These are phyloP conservation scores for Hydrozoanthus tunicans DNA, from an alignment of 64 coral and sea anemone species.

Conservation along the genomic window DNA sequence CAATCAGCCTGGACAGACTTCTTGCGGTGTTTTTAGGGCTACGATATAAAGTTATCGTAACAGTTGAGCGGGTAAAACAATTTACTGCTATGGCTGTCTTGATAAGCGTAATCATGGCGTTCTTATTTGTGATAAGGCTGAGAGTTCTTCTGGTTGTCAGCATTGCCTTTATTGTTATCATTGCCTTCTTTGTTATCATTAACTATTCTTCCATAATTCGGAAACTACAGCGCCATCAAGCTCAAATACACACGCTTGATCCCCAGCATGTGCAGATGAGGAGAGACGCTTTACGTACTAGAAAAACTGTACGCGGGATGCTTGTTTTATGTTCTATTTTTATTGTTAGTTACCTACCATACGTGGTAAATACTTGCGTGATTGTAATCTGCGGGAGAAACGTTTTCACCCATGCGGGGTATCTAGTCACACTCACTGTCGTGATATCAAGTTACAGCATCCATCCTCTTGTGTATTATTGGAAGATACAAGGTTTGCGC, in stretches of 20 bases:
- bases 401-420: neutral
- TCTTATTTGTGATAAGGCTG: neutral
- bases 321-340: neutral
- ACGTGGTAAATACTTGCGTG: neutral
- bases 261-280: neutral
- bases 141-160: conserved; percentile 5
- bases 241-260: neutral
- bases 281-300: neutral
- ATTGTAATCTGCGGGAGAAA: neutral
- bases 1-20: conserved; percentile 14
- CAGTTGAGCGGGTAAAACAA: neutral
- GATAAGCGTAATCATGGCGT: conserved; percentile 22
- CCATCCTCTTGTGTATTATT: neutral
- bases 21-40: conserved; percentile 8
- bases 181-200: neutral
- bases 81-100: neutral
- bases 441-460: neutral
- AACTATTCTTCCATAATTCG: conserved; percentile 1
- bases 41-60: conserved; percentile 14
- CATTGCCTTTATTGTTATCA: neutral
- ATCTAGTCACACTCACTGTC: neutral
- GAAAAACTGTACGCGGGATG: neutral
- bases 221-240: neutral
- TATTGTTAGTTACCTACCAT: conserved; percentile 8
- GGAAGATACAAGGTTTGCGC: neutral